Evolutionary conservation across 2,113 vertebrate species (phyloP), one percentile per base, ranked within the genome.

Genomic region (Harpagus bidentatus): DNA sequence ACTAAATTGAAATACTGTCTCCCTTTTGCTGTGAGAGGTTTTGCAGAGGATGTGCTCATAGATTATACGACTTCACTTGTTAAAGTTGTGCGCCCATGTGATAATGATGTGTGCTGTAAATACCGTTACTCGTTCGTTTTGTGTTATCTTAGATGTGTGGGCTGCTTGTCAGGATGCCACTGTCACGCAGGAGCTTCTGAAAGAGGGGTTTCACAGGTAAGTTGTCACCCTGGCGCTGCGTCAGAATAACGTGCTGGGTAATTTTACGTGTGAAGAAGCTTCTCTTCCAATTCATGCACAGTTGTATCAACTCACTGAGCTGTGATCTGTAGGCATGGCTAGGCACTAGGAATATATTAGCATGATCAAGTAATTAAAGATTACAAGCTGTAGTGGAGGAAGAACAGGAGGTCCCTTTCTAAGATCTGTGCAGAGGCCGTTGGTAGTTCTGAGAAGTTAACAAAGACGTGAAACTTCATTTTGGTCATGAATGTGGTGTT

Each of bases 161-260:
- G 78, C 94, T 5, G 80, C 65, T 69, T 98, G 98, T 94, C 95
- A n/a, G 84, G 96, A 88, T 32, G 65, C 96, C 69, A 36, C 32
- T 72, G 93, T 98, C 86, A 95, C 43, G 0, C 98, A 98, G 96
- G 97, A 98, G 87, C 93, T 98, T 58, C 94, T 98, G 73, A 97
- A 98, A 18, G 97, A 98, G 79, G 98, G 98, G 15, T 98, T 98
- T 83, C 98, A 98, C 69, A 98, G 98, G 98, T 98, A 72, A 87
- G 96, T 82, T 85, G 11, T 40, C 52, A 14, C 7, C 43, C 40
- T 20, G 34, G 38, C 0, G 4, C 43, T 50, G 52, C 23, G 1
- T 31, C 58, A 58, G 28, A 48, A 10, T 17, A n/a, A 32, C 0
- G 0, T 40, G 26, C 42, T 1, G 2, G 2, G 9, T 31, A 7